A percentile compares a stretch with the other conserved stretches of the same genome.
Evolutionary conservation across 1,140 invertebrate species (phyloP).

Genomic region (Triops longicaudatus): DNA sequence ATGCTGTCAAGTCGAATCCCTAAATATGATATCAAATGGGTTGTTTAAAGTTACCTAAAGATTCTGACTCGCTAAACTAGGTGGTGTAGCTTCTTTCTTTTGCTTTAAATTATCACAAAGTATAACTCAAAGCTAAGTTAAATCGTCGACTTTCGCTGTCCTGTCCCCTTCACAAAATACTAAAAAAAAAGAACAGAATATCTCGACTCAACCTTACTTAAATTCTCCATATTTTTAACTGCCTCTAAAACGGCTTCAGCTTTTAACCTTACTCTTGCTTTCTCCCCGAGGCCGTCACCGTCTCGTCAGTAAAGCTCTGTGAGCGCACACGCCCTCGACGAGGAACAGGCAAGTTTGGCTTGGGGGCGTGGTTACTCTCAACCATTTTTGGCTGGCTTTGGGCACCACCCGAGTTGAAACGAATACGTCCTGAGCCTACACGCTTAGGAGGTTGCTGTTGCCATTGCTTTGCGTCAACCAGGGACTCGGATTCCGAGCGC

Average conservation of each 20-base stretch:
- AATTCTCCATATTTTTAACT: no score
- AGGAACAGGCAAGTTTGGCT: not conserved
- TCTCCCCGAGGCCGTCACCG: not conserved
- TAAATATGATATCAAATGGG: not conserved
- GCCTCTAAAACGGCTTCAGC: not conserved
- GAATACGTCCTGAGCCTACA: slow-evolving; percentile 22
- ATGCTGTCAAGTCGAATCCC: not conserved
- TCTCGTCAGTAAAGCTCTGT: slow-evolving; percentile 19
- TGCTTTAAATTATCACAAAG: not conserved
- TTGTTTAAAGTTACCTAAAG: not conserved
- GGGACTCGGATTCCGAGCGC: slow-evolving; percentile 26
- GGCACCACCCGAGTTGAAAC: slow-evolving; percentile 7
- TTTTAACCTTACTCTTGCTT: not conserved
- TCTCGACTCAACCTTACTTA: no score
- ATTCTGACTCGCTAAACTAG: slow-evolving; percentile 1
- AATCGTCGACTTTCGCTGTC: no score
- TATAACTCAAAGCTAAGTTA: not conserved
- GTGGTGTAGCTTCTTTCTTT: not conserved
- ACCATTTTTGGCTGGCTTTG: slow-evolving; percentile 3
- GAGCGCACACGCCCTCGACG: slow-evolving; percentile 18
- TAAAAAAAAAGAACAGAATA: not conserved
- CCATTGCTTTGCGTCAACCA: slow-evolving; percentile 20
- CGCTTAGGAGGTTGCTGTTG: slow-evolving; percentile 3
- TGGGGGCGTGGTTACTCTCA: not conserved
- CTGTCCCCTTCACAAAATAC: not conserved